Conservation (phyloP, 92 coral and sea anemone genomes). For the Epizoanthus illoricatus region DNA sequence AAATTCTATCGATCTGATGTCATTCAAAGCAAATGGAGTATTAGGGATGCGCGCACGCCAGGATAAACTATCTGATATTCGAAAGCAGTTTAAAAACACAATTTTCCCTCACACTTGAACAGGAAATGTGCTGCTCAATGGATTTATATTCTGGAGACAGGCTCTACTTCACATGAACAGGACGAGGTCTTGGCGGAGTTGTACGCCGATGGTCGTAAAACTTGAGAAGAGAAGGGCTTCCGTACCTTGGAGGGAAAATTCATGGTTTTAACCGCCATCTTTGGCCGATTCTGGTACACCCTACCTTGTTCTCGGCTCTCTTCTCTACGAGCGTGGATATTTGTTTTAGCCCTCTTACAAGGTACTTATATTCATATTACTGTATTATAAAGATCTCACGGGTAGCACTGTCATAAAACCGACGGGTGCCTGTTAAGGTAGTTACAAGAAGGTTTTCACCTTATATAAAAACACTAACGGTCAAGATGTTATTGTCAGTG, state of each 20-base stretch:
- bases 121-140: not conserved
- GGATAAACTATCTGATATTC: not conserved
- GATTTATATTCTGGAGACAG: not conserved
- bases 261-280: constrained; percentile 36
- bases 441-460: not conserved
- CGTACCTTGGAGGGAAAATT: constrained; percentile 28
- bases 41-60: constrained; percentile 15
- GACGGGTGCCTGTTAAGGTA: constrained; percentile 11
- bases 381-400: constrained; percentile 1
- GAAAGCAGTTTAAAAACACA: not conserved
- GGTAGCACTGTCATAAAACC: constrained; percentile 19
- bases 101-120: not conserved
- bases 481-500: not conserved
- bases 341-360: constrained; percentile 28
- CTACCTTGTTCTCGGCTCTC: not conserved
- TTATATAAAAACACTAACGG: not conserved
- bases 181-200: not conserved
- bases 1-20: constrained; percentile 41
- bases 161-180: not conserved
- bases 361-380: constrained; percentile 29
- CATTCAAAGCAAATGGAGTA: constrained; percentile 25
- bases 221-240: constrained; percentile 20
- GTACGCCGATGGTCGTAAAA: constrained; percentile 29
- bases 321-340: constrained; percentile 22
- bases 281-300: constrained; percentile 8